Conservation (phyloP, 2,797 vertebrate genomes). For the Xenops minutus region DNA sequence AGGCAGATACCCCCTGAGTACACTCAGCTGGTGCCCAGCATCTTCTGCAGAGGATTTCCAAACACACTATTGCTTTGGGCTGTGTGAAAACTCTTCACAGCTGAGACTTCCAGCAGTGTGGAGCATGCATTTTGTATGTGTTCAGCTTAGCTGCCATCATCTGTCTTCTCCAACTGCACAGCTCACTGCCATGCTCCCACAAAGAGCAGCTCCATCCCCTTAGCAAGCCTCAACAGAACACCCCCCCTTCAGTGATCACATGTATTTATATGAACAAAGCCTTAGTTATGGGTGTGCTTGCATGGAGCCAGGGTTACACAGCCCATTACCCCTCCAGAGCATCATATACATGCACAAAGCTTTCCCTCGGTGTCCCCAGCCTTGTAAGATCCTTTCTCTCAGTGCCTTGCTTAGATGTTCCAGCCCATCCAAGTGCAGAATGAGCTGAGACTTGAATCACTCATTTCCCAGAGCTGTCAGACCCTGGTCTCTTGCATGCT, state of each 20-base stretch:
- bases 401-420: not conserved
- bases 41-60: not conserved
- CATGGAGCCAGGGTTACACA: not conserved
- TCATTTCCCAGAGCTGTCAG: not conserved
- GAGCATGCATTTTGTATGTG: accelerated
- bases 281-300: not conserved
- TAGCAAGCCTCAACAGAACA: not conserved
- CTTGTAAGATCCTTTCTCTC: not conserved
- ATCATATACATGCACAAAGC: accelerated
- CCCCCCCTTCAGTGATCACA: accelerated
- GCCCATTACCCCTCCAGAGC: not conserved
- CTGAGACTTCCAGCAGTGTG: not conserved
- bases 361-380: not conserved
- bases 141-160: not conserved
- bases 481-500: accelerated
- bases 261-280: not conserved
- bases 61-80: not conserved
- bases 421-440: not conserved
- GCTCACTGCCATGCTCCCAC: accelerated
- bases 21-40: not conserved
- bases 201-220: not conserved
- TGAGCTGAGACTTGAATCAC: not conserved
- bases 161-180: not conserved
- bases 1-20: not conserved
- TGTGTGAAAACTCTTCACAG: not conserved